phyloP scores from a whole-genome alignment of 2,888 invertebrate genomes.

The Eilema griseolum region DNA sequence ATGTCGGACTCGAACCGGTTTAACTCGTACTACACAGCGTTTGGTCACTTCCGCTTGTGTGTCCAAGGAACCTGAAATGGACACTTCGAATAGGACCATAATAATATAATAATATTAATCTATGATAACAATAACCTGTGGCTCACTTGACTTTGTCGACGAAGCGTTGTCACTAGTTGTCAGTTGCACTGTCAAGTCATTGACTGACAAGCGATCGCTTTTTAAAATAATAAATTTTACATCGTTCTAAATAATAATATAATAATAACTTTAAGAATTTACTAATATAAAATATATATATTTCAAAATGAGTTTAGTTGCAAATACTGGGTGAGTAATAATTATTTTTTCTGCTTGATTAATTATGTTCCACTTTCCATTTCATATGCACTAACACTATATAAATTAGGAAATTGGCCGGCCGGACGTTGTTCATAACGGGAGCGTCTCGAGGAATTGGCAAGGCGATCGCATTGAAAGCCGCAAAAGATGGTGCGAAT shows the following conservation, averaged over 20 bases:
- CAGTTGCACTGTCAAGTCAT: background rate
- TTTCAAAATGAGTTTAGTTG: slow-evolving; percentile 80
- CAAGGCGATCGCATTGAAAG: slow-evolving; percentile 96
- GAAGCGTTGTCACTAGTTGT: background rate
- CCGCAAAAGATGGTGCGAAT: slow-evolving; percentile 97
- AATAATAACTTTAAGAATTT: background rate
- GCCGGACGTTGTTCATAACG: slow-evolving; percentile 97
- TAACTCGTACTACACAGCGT: too few relatives aligned
- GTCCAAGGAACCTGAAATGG: too few relatives aligned
- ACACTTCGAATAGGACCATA: too few relatives aligned
- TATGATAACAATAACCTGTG: background rate
- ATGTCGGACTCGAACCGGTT: too few relatives aligned
- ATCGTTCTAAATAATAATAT: background rate
- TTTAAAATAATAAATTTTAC: background rate
- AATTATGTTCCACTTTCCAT: slow-evolving; percentile 40
- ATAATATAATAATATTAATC: too few relatives aligned
- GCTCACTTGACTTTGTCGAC: background rate
- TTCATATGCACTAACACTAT: slow-evolving; percentile 47
- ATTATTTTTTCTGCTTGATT: slow-evolving; percentile 18
- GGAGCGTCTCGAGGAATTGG: slow-evolving; percentile 99
- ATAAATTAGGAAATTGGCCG: slow-evolving; percentile 88
- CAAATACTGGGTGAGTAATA: slow-evolving; percentile 80
- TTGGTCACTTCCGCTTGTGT: too few relatives aligned
- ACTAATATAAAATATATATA: slow-evolving; percentile 11
- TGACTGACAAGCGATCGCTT: background rate